Conservation (phyloP, 2,113 vertebrate genomes). For the Chunga burmeisteri region DNA sequence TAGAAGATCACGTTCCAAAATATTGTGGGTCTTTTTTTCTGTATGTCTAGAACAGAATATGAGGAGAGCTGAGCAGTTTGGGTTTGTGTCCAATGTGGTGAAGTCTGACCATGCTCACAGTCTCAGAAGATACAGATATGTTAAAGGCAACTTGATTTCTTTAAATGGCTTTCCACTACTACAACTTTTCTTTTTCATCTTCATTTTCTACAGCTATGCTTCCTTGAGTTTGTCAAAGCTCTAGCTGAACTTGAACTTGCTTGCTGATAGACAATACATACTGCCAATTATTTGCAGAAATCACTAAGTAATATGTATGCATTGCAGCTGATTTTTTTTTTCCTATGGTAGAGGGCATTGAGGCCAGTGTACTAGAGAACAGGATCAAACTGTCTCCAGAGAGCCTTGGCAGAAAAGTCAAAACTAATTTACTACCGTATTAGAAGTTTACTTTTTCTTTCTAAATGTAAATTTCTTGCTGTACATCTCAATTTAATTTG, state of each 20-base stretch:
- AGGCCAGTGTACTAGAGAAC: not conserved
- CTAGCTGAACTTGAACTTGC: not conserved
- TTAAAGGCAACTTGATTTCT: not conserved
- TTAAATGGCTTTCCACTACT: not conserved
- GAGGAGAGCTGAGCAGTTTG: not conserved
- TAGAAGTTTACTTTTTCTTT: conserved; percentile 12
- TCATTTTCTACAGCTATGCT: not conserved
- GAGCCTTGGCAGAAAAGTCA: not conserved
- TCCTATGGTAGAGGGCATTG: not conserved
- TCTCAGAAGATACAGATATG: not conserved
- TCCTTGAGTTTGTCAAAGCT: not conserved
- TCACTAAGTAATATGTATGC: not conserved
- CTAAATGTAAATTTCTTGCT: conserved; percentile 33
- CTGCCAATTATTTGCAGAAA: not conserved
- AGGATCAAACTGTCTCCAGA: not conserved
- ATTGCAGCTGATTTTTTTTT: not conserved
- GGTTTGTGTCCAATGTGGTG: not conserved
- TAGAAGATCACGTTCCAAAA: not conserved
- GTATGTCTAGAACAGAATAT: not conserved
- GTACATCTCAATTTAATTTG: not conserved
- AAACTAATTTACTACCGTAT: not conserved
- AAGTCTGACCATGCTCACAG: not conserved
- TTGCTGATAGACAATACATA: not conserved
- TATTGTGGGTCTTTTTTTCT: not conserved
- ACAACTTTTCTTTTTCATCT: not conserved